phyloP scores from a whole-genome alignment of 1,140 invertebrate genomes.

The Propsilocerus akamusi region DNA sequence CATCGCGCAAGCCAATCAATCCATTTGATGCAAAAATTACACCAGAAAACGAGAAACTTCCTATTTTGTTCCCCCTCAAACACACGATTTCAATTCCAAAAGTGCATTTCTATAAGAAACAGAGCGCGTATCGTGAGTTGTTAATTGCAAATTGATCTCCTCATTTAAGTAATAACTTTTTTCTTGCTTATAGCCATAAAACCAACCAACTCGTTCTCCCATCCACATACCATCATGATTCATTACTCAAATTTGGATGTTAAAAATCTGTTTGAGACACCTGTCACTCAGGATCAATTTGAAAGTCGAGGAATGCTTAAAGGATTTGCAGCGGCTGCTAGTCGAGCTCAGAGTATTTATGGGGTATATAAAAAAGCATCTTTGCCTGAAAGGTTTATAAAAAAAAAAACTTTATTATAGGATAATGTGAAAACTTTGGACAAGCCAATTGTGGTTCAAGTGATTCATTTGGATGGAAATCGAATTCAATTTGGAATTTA shows the following conservation, averaged over 20 bases:
- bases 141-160: no score
- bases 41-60: constrained; percentile 30
- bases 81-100: constrained; percentile 42
- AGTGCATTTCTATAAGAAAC: constrained; percentile 39
- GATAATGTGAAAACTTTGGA: constrained; percentile 41
- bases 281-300: constrained; percentile 42
- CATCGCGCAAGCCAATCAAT: constrained; percentile 35
- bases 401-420: constrained; percentile 18
- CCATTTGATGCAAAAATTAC: constrained; percentile 27
- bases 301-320: constrained; percentile 46
- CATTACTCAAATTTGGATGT: constrained; percentile 41
- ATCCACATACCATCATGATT: constrained; percentile 56
- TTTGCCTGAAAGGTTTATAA: neutral
- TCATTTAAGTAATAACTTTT: constrained; percentile 1
- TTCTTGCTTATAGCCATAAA: constrained; percentile 32
- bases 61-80: constrained; percentile 50
- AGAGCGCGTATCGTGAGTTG: constrained; percentile 51
- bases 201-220: constrained; percentile 21
- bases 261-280: constrained; percentile 43
- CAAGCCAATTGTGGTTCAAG: constrained; percentile 62
- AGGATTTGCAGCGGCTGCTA: constrained; percentile 44
- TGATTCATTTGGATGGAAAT: constrained; percentile 54
- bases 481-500: constrained; percentile 61
- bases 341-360: constrained; percentile 48
- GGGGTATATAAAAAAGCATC: constrained; percentile 28